phyloP scores from a whole-genome alignment of 2,113 vertebrate species.

The Cebidichthys violaceus region DNA sequence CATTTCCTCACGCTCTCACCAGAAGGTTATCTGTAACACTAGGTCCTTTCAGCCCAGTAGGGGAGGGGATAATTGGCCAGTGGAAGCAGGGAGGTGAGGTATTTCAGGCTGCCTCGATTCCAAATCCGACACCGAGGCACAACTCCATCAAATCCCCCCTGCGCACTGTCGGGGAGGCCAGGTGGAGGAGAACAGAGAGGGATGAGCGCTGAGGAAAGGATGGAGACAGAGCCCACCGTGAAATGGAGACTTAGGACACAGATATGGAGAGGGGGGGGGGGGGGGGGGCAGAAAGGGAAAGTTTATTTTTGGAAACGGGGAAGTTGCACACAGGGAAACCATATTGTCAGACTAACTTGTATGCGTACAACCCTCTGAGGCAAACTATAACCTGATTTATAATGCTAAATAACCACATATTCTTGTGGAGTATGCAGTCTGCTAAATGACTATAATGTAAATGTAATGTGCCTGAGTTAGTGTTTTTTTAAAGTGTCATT shows the following conservation, averaged over 20 bases:
- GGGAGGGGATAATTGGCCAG: constrained; percentile 65
- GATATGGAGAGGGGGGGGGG: background rate
- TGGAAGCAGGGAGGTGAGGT: constrained; percentile 62
- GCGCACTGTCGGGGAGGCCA: constrained; percentile 40
- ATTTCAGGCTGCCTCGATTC: constrained; percentile 63
- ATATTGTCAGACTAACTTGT: constrained; percentile 1
- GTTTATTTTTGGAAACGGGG: constrained; percentile 48
- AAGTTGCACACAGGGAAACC: constrained; percentile 11
- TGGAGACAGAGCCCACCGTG: constrained; percentile 45
- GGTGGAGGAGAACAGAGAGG: constrained; percentile 54
- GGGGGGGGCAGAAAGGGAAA: background rate
- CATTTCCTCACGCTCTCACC: constrained; percentile 6
- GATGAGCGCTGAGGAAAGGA: constrained; percentile 25
- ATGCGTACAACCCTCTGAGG: background rate
- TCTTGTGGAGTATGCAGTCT: no score
- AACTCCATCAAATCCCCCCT: constrained; percentile 61
- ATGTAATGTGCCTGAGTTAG: background rate
- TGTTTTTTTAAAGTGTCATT: background rate
- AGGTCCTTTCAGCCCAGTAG: constrained; percentile 45
- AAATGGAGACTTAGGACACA: constrained; percentile 32
- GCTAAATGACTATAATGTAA: no score
- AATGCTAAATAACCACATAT: background rate
- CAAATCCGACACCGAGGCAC: constrained; percentile 47
- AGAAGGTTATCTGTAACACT: constrained; percentile 63
- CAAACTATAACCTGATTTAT: background rate